Base-by-base conservation (phyloP, 1,140 invertebrate genomes). In the Sycobia sp. region DNA sequence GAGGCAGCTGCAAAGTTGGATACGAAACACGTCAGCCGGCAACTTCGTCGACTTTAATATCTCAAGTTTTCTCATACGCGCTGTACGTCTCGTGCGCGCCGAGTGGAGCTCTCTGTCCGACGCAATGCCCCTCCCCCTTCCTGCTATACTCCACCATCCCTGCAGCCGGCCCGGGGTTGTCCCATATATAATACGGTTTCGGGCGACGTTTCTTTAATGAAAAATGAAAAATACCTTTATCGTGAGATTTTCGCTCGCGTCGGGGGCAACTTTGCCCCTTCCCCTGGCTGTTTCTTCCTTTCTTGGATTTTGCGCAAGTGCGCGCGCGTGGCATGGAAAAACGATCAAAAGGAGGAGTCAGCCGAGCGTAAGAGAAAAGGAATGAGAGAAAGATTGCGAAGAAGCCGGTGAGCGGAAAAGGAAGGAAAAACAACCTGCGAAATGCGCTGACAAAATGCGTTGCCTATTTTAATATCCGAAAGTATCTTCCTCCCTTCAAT, bases 1-100 rank as follows among this genome's bases (percentile, higher is more conserved):
- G 44, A 27, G 10, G 54, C 41, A 29, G 23, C 20, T 38, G 53
- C 61, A 43, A 58, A 57, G 32, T 53, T 49, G 47, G 36, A 54
- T 39, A 54, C 62, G 62, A 65, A 59, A 57, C 56, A 55, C 38
- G 56, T 53, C 56, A 49, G 38, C 22, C 23, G 55, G 47, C 38
- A 59, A 63, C 65, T 63, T 67, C 25, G 60, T 57, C 50, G 54
- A 67, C 59, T 67, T 63, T 55, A 63, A 59, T 63, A 63, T 67
- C 60, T 54, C 60, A 55, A 63, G 47, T 67, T 63, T 67, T 67
- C 56, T 63, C 65, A 53, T 65, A 65, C 57, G 43, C 23, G 34
- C 49, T 4, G 23, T 14, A 11, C 5, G 22, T n/a, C 22, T 5
- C 41, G 3, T 18, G 41, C 3, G 18, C n/a, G n/a, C n/a, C n/a